Conservation (phyloP, 2,113 vertebrate species). For the Prinia subflava region DNA sequence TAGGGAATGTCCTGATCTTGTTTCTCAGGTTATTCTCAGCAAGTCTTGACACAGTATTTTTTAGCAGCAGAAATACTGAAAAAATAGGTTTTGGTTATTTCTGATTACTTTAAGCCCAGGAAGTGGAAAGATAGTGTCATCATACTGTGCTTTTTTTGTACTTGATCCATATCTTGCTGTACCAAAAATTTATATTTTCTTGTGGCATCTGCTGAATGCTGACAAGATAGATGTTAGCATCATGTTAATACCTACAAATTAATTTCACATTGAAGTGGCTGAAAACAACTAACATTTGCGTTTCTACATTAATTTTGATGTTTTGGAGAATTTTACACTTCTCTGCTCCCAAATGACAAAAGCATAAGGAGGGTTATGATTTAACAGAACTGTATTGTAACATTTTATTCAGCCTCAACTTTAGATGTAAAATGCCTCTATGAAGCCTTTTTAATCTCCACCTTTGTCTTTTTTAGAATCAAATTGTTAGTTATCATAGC, state of each 20-base stretch:
- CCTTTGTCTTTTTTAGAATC: not conserved
- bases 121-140: not conserved
- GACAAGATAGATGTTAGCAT: not conserved
- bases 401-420: not conserved
- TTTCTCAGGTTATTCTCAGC: not conserved
- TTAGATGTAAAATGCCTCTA: not conserved
- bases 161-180: not conserved
- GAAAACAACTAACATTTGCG: not conserved
- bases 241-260: not conserved
- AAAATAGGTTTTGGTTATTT: not conserved
- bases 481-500: not conserved
- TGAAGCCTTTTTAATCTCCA: not conserved
- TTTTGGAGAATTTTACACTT: not conserved
- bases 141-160: not conserved
- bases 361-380: not conserved
- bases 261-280: not conserved
- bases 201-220: not conserved
- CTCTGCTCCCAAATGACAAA: not conserved
- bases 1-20: not conserved
- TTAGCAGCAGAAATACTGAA: not conserved
- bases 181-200: not conserved
- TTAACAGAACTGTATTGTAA: not conserved
- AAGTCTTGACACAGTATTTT: not conserved
- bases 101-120: not conserved
- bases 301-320: not conserved